phyloP scores from a whole-genome alignment of 2,888 invertebrate species.

The Eupsilia transversa region DNA sequence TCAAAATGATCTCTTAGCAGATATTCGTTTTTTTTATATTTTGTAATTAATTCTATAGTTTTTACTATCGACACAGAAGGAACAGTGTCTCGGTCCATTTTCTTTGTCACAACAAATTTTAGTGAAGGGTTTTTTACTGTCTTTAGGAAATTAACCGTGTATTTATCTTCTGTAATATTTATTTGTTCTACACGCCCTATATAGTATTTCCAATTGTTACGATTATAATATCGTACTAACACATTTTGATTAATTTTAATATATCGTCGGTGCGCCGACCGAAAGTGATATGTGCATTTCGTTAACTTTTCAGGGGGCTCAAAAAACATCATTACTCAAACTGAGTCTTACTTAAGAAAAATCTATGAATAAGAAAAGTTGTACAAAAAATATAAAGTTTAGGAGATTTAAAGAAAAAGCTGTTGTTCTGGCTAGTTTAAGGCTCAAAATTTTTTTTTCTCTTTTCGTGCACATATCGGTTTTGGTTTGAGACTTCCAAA shows the following conservation, averaged over 20 bases:
- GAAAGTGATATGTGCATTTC: no score
- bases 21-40: neutral
- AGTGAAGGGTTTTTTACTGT: slow-evolving; percentile 1
- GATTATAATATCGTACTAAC: slow-evolving; percentile 11
- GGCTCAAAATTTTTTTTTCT: no score
- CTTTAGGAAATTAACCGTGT: neutral
- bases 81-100: neutral
- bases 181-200: neutral
- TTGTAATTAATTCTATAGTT: neutral
- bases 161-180: neutral
- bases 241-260: slow-evolving; percentile 11
- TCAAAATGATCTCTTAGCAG: neutral
- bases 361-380: no score
- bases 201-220: slow-evolving; percentile 14
- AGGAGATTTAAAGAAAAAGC: no score
- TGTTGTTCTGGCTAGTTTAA: no score
- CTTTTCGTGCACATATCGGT: no score
- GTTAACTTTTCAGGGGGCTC: no score
- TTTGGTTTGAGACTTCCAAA: no score
- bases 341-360: no score
- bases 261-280: no score
- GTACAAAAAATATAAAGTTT: no score
- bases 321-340: no score
- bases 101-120: neutral
- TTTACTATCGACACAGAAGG: neutral